Percentiles rank a stretch among this genome's conserved stretches.
These are phyloP conservation scores for Clarias platycephalus DNA, from an alignment of 2,797 vertebrate species.

Conservation along the genomic window DNA sequence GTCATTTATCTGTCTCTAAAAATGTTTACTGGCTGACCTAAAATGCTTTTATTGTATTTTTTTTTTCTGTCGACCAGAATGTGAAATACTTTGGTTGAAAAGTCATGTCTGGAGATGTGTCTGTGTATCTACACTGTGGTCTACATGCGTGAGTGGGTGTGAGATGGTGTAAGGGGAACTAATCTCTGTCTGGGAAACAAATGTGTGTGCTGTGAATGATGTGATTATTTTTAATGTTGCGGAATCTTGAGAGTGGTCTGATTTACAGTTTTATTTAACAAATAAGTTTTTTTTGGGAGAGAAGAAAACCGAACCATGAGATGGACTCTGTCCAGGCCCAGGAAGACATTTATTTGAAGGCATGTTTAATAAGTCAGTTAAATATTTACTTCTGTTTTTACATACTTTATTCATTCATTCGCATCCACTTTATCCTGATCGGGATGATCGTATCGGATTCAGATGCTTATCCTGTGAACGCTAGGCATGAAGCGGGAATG, in stretches of 20 bases:
- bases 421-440: background rate
- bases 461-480: background rate
- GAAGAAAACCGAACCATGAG: no score
- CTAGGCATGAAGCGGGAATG: background rate
- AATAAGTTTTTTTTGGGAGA: background rate
- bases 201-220: background rate
- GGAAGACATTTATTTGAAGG: no score
- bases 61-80: background rate
- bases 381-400: no score
- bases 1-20: slow-evolving; percentile 44
- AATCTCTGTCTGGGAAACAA: background rate
- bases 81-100: slow-evolving; percentile 35
- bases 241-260: background rate
- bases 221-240: background rate
- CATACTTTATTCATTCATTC: no score
- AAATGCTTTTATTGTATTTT: slow-evolving; percentile 35
- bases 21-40: slow-evolving; percentile 29
- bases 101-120: slow-evolving; percentile 37
- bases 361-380: no score
- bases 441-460: background rate
- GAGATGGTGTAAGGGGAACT: slow-evolving; percentile 8
- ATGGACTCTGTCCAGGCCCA: no score
- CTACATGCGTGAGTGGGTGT: background rate
- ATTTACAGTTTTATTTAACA: background rate
- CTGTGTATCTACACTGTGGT: slow-evolving; percentile 6